These are phyloP conservation scores for Parauchenoglanis punctatus DNA, from an alignment of 2,797 vertebrate species.

Conservation along the genomic window DNA sequence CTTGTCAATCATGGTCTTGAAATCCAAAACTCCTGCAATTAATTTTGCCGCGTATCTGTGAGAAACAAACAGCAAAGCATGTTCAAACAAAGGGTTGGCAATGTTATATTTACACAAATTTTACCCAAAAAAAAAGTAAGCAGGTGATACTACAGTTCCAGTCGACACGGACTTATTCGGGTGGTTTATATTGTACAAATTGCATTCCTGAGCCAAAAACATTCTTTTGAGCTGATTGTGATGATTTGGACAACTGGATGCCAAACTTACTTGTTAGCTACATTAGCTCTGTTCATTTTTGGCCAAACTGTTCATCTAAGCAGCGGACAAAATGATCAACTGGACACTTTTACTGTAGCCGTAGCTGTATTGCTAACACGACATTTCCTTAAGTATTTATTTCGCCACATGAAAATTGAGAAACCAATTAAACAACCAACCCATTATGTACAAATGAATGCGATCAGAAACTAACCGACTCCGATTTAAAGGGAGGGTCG, in stretches of 20 bases:
- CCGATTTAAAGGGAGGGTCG: neutral
- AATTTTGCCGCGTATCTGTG: slow-evolving; percentile 91
- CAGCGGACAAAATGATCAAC: neutral
- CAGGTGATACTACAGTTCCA: neutral
- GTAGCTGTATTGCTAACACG: neutral
- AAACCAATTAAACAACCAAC: neutral
- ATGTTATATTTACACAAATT: neutral
- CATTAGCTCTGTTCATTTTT: neutral
- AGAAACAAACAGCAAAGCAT: slow-evolving; percentile 10
- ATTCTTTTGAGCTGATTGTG: neutral
- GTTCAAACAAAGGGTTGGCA: neutral
- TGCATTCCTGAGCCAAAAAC: neutral
- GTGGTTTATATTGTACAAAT: neutral
- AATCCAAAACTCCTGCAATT: slow-evolving; percentile 92
- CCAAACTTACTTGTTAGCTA: neutral
- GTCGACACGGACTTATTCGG: neutral
- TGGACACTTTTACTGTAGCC: neutral
- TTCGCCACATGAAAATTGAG: neutral
- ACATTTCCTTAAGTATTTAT: neutral
- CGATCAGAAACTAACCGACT: neutral
- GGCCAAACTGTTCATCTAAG: neutral
- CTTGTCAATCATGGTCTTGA: slow-evolving; percentile 97
- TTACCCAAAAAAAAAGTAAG: neutral
- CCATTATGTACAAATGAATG: neutral
- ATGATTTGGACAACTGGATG: neutral